Evolutionary conservation across 2,797 vertebrate species (phyloP).

Genomic region (Rhinella marina): DNA sequence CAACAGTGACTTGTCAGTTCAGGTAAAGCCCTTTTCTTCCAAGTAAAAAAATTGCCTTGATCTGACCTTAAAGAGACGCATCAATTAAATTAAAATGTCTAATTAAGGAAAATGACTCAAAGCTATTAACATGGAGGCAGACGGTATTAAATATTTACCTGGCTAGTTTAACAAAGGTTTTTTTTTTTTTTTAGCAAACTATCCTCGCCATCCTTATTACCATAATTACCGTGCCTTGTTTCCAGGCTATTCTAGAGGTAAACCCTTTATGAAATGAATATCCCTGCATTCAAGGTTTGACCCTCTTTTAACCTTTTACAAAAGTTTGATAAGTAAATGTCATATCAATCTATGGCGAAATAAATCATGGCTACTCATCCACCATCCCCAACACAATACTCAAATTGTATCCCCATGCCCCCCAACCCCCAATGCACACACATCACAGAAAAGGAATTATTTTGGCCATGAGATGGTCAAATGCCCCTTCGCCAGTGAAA

Average conservation of each 20-base stretch:
- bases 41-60: slow-evolving; percentile 5
- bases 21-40: not conserved
- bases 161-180: slow-evolving; percentile 8
- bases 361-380: too few relatives aligned
- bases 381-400: too few relatives aligned
- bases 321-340: not conserved
- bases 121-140: slow-evolving; percentile 1
- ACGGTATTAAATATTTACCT: slow-evolving; percentile 58
- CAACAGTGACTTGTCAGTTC: not conserved
- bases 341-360: not conserved
- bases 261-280: slow-evolving; percentile 19
- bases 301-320: slow-evolving; percentile 1
- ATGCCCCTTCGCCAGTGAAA: too few relatives aligned
- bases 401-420: too few relatives aligned
- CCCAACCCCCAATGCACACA: too few relatives aligned
- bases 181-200: slow-evolving; percentile 33
- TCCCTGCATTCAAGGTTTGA: not conserved
- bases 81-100: slow-evolving; percentile 42
- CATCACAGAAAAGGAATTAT: too few relatives aligned
- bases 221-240: slow-evolving; percentile 33
- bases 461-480: too few relatives aligned
- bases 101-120: slow-evolving; percentile 44
- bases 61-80: slow-evolving; percentile 34
- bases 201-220: slow-evolving; percentile 30
- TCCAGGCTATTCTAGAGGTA: slow-evolving; percentile 20